phyloP scores from a whole-genome alignment of 1,140 invertebrate genomes.

The Conopomorpha cramerella region DNA sequence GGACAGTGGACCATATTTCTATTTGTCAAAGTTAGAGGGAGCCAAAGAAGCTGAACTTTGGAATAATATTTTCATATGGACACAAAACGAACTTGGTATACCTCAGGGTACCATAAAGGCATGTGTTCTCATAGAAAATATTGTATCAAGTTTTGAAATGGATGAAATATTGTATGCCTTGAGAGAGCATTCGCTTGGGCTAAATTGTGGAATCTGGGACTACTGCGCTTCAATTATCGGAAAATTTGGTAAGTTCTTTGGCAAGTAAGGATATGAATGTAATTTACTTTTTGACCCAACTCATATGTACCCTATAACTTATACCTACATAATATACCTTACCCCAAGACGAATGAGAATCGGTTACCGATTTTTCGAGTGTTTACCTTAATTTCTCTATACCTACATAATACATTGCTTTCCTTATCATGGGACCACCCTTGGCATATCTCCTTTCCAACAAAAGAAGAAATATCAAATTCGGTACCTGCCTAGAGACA shows the following conservation, averaged over 20 bases:
- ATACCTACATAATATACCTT: too few relatives aligned
- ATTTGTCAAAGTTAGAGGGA: conserved; percentile 72
- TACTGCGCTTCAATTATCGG: conserved; percentile 74
- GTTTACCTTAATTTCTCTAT: too few relatives aligned
- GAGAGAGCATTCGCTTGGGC: conserved; percentile 68
- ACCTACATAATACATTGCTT: too few relatives aligned
- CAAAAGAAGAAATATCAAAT: too few relatives aligned
- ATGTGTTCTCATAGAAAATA: conserved; percentile 75
- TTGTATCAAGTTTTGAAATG: conserved; percentile 70
- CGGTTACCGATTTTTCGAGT: too few relatives aligned
- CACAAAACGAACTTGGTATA: conserved; percentile 62
- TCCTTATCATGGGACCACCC: too few relatives aligned
- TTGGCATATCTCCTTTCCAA: too few relatives aligned
- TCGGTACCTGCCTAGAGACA: too few relatives aligned
- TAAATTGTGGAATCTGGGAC: conserved; percentile 80
- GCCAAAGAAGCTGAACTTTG: conserved; percentile 68
- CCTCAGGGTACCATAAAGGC: conserved; percentile 70
- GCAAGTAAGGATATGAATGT: neutral
- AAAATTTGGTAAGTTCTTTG: conserved; percentile 63
- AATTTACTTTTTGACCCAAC: too few relatives aligned
- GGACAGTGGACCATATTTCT: conserved; percentile 68
- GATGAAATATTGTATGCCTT: conserved; percentile 73
- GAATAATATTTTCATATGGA: conserved; percentile 76
- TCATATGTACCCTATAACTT: too few relatives aligned
- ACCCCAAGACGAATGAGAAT: too few relatives aligned